Evolutionary conservation across 2,797 vertebrate genomes (phyloP), one percentile per base, ranked within the genome.

Genomic region (Gymnothorax javanicus): DNA sequence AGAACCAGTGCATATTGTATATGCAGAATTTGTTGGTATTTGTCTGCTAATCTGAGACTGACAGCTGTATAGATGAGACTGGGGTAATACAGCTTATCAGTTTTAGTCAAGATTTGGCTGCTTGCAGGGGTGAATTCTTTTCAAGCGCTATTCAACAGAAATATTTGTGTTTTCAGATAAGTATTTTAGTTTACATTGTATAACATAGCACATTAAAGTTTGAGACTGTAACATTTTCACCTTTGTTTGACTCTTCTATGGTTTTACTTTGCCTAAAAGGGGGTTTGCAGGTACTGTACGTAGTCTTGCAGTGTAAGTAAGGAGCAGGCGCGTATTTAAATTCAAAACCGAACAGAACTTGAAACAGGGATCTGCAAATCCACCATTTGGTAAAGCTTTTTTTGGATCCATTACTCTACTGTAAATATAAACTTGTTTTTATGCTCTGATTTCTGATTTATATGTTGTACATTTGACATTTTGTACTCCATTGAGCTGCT

Each of bases 351-450:
- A 81, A 81, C 77, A 56, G 17, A 81, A 11, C 77, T 81, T 56
- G 77, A 81, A 56, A 56, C 56, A 17, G n/a, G 50, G 52, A 23
- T 81, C 50, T 23, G 1, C 7, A n/a, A 56, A 52, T 81, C 77
- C 50, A 79, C 43, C 33, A 43, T 50, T 77, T 2, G 43, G 25
- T 62, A 62, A 20, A 62, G 60, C 23, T 64, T 64, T 23, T 50
- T 79, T 56, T 56, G 23, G 50, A 81, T 52, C 77, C 77, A n/a
- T 54, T 23, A 9, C 50, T n/a, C 50, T 13, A 54, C 75, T 79
- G 75, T 79, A 79, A 81, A 54, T 81, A 20, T 56, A 81, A 20
- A n/a, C 11, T 79, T 8, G 54, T 81, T 77, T 81, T 81, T n/a
- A 50, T 81, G 52, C 77, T 81, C 77, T 20, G 17, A 81, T 81